phyloP scores from a whole-genome alignment of 1,140 invertebrate species.

The Subanguina moxae region DNA sequence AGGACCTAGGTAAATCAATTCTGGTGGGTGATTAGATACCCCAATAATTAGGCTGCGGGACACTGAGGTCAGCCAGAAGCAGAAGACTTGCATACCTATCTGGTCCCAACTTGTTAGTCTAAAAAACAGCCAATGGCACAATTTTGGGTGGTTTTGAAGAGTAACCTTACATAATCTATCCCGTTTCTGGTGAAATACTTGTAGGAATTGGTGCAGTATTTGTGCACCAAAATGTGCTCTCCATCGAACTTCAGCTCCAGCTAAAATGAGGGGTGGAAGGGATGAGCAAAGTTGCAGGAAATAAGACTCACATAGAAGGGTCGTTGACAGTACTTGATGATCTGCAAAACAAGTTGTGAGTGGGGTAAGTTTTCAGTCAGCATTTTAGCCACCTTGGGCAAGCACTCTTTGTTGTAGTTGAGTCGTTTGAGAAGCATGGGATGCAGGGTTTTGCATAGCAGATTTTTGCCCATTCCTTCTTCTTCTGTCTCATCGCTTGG shows the following conservation, averaged over 20 bases:
- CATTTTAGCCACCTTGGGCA: constrained; percentile 44
- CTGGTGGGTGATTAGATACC: too few species aligned
- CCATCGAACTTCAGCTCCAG: constrained; percentile 44
- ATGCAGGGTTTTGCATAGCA: constrained; percentile 36
- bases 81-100: constrained; percentile 14
- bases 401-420: constrained; percentile 26
- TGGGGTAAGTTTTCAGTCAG: too few species aligned
- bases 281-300: too few species aligned
- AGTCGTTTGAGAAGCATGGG: constrained; percentile 45
- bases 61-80: too few species aligned
- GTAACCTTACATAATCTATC: constrained; percentile 22
- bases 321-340: constrained; percentile 41
- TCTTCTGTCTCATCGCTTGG: constrained; percentile 9
- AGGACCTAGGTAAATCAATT: too few species aligned
- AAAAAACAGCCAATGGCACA: too few species aligned
- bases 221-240: constrained; percentile 45
- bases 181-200: constrained; percentile 44
- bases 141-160: too few species aligned
- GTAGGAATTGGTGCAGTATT: constrained; percentile 28
- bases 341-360: constrained; percentile 33
- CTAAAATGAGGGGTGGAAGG: too few species aligned
- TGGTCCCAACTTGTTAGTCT: constrained; percentile 23
- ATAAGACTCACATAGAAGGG: constrained; percentile 28
- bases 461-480: constrained; percentile 6
- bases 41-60: too few species aligned